These are phyloP conservation scores for Bhutanitis thaidina DNA, from an alignment of 2,888 invertebrate genomes.

Conservation along the genomic window DNA sequence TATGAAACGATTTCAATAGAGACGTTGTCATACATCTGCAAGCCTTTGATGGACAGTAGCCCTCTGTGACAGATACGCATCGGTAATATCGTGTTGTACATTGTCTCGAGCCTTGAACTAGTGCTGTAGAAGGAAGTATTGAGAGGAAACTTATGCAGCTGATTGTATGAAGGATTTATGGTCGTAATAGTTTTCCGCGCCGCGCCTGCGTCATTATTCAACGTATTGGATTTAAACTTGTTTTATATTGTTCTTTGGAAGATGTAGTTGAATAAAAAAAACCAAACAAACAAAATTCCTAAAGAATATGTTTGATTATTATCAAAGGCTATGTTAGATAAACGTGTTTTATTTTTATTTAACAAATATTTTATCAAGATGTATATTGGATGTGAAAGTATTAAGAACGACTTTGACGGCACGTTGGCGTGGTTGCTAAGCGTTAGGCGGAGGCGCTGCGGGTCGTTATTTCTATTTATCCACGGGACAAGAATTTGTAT, in stretches of 20 bases:
- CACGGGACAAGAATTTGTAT: no score
- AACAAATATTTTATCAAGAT: no score
- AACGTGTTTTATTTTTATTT: no score
- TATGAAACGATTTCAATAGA: constrained; percentile 71
- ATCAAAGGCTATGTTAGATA: no score
- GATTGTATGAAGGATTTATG: constrained; percentile 18
- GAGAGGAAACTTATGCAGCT: constrained; percentile 18
- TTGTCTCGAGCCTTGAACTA: constrained; percentile 56
- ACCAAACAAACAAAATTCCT: not conserved
- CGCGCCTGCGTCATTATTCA: constrained; percentile 8
- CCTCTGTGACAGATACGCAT: constrained; percentile 37
- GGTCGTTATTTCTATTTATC: no score
- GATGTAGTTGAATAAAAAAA: not conserved
- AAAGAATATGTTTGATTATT: no score
- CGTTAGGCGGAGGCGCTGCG: no score
- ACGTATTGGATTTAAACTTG: constrained; percentile 3
- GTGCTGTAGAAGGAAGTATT: constrained; percentile 31
- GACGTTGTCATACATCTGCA: constrained; percentile 64
- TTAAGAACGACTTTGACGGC: no score
- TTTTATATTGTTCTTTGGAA: not conserved
- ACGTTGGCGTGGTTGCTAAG: no score
- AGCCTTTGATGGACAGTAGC: constrained; percentile 53
- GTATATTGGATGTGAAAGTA: no score
- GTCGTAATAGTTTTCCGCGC: constrained; percentile 12
- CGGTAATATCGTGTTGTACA: constrained; percentile 44